phyloP scores from a whole-genome alignment of 2,797 vertebrate genomes.

The Trichosurus vulpecula region DNA sequence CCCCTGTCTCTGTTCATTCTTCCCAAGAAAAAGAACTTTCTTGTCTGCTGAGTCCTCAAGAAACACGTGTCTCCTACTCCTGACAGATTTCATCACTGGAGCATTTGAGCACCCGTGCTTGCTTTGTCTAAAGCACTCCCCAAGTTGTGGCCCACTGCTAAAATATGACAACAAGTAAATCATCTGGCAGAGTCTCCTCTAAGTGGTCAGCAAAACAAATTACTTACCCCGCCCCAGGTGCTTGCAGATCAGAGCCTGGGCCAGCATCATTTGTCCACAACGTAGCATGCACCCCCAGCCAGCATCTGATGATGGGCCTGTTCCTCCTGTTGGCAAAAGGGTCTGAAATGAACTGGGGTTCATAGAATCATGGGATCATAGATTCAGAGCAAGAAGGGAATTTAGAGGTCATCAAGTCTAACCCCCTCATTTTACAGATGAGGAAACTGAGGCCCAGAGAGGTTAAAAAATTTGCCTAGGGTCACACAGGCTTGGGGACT shows the following conservation, averaged over 20 bases:
- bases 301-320: slow-evolving; percentile 89
- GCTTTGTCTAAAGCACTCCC: slow-evolving; percentile 24
- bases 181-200: neutral
- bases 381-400: neutral
- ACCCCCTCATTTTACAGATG: neutral
- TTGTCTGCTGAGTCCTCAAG: slow-evolving; percentile 11
- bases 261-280: slow-evolving; percentile 94
- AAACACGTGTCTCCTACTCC: slow-evolving; percentile 54
- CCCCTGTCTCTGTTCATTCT: slow-evolving; percentile 55
- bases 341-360: slow-evolving; percentile 28
- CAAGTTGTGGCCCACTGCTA: neutral
- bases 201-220: slow-evolving; percentile 28
- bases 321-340: slow-evolving; percentile 85
- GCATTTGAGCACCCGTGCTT: slow-evolving; percentile 15
- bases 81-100: slow-evolving; percentile 25
- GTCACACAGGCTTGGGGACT: slow-evolving; percentile 15
- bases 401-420: neutral
- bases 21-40: slow-evolving; percentile 39
- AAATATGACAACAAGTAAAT: neutral
- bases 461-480: neutral
- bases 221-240: slow-evolving; percentile 89
- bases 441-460: neutral
- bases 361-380: neutral
- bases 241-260: slow-evolving; percentile 90
- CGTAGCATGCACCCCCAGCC: slow-evolving; percentile 94